phyloP scores from a whole-genome alignment of 2,888 invertebrate genomes.

The Danaus chrysippus region DNA sequence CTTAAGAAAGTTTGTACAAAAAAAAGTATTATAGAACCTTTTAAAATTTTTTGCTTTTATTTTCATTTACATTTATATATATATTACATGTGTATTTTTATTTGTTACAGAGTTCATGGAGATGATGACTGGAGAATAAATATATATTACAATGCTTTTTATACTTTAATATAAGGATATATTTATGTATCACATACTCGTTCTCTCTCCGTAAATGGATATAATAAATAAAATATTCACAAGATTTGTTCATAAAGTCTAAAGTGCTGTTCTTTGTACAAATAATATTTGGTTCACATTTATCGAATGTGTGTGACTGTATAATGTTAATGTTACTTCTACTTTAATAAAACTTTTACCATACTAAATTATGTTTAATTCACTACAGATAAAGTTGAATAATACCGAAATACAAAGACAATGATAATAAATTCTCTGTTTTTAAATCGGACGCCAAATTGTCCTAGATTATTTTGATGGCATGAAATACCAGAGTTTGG shows the following conservation, averaged over 20 bases:
- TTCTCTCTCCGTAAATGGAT: conserved; percentile 64
- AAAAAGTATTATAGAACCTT: no score
- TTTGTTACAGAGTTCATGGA: conserved; percentile 94
- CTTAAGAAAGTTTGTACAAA: no score
- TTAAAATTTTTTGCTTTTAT: no score
- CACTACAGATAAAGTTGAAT: conserved; percentile 1
- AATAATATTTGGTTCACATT: conserved; percentile 67
- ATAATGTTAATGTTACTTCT: conserved; percentile 73
- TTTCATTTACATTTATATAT: not conserved
- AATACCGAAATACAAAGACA: conserved; percentile 9
- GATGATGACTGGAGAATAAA: conserved; percentile 96
- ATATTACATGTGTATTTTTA: conserved; percentile 22
- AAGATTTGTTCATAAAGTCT: conserved; percentile 34
- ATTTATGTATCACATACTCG: conserved; percentile 49
- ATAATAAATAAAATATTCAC: conserved; percentile 52
- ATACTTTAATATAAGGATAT: conserved; percentile 64
- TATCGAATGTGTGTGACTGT: conserved; percentile 75
- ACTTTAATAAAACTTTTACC: conserved; percentile 76
- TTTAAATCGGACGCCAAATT: conserved; percentile 70
- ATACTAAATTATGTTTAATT: conserved; percentile 48
- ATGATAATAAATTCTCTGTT: conserved; percentile 41
- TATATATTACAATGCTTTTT: conserved; percentile 48
- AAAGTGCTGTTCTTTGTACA: conserved; percentile 73
- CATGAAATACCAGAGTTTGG: conserved; percentile 67
- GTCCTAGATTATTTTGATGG: conserved; percentile 73